Evolutionary conservation across 2,888 invertebrate species (phyloP), one percentile per base, ranked within the genome.

Genomic region (Drosophila flavopinicola): DNA sequence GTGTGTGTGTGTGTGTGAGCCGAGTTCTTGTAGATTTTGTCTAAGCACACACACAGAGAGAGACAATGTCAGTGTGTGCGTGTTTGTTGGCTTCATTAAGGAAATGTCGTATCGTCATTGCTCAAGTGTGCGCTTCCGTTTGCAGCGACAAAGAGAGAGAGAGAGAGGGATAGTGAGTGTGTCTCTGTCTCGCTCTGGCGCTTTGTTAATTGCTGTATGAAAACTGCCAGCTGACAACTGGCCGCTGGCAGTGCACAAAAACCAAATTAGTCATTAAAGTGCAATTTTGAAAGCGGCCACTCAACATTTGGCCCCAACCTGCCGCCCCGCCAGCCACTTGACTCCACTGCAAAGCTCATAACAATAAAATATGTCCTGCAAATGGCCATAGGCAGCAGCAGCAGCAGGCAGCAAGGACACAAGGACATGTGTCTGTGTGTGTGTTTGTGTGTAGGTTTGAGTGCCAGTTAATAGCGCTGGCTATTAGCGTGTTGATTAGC

Each of bases 71-170:
- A 29, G 38, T 32, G 48, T 56, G 57, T 57, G 59, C 53, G 60
- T 67, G 60, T 65, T 56, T 61, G 66, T 79, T 78, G 76, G 71
- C 85, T 82, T 88, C 88, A 87, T 88, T 89, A 88, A 85, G 87
- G 85, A 87, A 88, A 88, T 85, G 87, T 88, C 78, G 78, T 77
- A 85, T 82, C 79, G 83, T 78, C 83, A 83, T 78, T 78, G 87
- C 80, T 83, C 78, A 88, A 88, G 77, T 88, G 79, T 75, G 72
- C 75, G 75, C 73, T 88, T 89, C 88, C 89, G 89, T 71, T 77
- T n/a, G n/a, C 15, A 38, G 61, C 35, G 42, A 29, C 54, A 41
- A 41, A 56, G 37, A 24, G 37, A 54, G 6, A 17, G 23, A 6
- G 17, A 37, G 25, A n/a, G 33, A 35, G 35, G 5, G 32, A 20